Evolutionary conservation across 2,113 vertebrate species (phyloP).

Genomic region (Pangasianodon gigas): DNA sequence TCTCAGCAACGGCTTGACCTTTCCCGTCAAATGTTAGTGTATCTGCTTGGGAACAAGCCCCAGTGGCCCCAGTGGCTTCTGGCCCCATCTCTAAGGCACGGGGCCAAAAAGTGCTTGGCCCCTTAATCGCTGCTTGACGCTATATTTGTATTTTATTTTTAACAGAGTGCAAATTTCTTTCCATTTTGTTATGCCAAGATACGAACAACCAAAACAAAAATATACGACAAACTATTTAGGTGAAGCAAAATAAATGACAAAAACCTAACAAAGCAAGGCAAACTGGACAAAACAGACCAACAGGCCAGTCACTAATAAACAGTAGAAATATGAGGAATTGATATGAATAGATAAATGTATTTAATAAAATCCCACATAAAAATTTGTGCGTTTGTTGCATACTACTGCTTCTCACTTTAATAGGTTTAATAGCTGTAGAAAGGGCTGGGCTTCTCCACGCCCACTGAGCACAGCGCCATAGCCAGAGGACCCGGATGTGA

Average conservation of each 20-base stretch:
- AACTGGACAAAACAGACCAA: background rate
- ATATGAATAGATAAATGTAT: background rate
- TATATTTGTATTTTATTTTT: background rate
- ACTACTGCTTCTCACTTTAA: too few relatives aligned
- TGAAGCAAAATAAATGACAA: background rate
- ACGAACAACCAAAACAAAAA: background rate
- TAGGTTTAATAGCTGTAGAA: background rate
- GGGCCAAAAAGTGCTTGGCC: background rate
- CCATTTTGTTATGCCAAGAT: background rate
- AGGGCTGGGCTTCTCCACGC: background rate
- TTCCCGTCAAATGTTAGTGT: background rate
- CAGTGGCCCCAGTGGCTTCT: background rate
- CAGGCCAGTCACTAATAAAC: background rate
- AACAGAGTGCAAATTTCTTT: background rate
- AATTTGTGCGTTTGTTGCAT: background rate
- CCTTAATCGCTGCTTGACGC: background rate
- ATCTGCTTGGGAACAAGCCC: background rate
- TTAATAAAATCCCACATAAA: background rate
- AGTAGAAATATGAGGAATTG: background rate
- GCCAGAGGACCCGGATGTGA: constrained; percentile 1
- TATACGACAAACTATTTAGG: background rate
- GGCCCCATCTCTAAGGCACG: background rate
- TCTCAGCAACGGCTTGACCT: background rate
- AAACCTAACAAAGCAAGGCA: background rate
- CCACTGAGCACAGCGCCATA: background rate